These are phyloP conservation scores for Ceryle rudis DNA, from an alignment of 2,797 vertebrate species.

Conservation along the genomic window DNA sequence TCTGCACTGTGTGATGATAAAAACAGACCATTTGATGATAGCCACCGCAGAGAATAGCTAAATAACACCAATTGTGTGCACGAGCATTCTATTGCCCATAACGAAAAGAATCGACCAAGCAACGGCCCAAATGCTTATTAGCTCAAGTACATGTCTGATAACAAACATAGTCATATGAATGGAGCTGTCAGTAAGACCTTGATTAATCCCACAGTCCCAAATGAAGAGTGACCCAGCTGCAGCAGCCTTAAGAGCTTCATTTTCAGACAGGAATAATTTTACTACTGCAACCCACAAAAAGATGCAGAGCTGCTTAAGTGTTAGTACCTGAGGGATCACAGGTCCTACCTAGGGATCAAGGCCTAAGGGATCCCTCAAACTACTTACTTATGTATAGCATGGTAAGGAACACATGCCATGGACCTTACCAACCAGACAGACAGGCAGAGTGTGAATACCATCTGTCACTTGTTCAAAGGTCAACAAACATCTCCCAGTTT, in stretches of 20 bases:
- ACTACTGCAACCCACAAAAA: not conserved
- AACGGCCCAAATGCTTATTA: not conserved
- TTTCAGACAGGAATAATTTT: not conserved
- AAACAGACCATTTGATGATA: not conserved
- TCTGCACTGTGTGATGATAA: not conserved
- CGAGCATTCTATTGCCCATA: not conserved
- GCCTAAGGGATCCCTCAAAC: not conserved
- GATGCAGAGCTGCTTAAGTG: not conserved
- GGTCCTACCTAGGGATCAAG: not conserved
- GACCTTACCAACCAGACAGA: not conserved
- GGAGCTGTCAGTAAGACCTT: constrained; percentile 15
- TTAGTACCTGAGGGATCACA: not conserved
- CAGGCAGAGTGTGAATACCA: not conserved
- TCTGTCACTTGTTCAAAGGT: not conserved
- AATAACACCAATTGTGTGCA: not conserved
- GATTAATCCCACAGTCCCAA: constrained; percentile 11
- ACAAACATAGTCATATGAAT: constrained; percentile 23
- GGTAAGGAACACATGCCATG: not conserved
- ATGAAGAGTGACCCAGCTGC: constrained; percentile 3
- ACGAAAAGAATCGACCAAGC: constrained; percentile 28
- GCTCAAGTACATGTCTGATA: constrained; percentile 19
- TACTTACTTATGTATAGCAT: not conserved
- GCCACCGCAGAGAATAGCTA: not conserved
- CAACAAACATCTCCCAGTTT: not conserved
- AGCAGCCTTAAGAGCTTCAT: not conserved